Evolutionary conservation across 2,888 invertebrate genomes (phyloP).

Genomic region (Osmoderma eremita): DNA sequence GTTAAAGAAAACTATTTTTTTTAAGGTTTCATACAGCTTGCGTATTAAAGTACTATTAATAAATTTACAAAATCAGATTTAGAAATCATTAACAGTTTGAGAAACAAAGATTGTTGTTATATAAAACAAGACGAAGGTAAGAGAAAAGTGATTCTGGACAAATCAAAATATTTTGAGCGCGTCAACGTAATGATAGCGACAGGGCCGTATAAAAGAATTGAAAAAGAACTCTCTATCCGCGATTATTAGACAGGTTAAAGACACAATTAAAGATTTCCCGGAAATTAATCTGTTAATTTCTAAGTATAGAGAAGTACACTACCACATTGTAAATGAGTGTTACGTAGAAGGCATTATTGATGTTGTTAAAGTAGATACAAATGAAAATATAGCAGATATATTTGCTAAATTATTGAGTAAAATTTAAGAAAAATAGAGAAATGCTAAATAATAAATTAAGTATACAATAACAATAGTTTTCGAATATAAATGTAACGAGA

Average conservation of each 20-base stretch:
- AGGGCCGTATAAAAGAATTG: no score
- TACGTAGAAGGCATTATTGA: slow-evolving; percentile 11
- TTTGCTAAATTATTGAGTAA: slow-evolving; percentile 1
- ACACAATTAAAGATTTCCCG: no score
- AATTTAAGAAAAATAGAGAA: background rate
- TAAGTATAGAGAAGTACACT: background rate
- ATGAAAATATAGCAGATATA: slow-evolving; percentile 11
- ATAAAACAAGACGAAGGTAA: no score
- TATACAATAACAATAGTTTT: background rate
- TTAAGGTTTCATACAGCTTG: no score
- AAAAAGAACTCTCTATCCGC: no score
- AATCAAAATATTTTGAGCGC: background rate
- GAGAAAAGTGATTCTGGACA: slow-evolving; percentile 42
- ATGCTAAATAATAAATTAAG: background rate
- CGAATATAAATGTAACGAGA: background rate
- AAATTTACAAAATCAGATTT: no score
- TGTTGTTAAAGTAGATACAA: background rate
- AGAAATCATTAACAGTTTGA: no score
- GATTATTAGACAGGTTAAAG: no score
- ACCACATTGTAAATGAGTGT: background rate
- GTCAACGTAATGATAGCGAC: background rate
- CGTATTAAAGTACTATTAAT: no score
- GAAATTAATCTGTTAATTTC: no score
- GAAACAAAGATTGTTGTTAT: no score
- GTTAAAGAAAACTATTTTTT: no score